Conservation (phyloP, 2,113 vertebrate genomes). For the Oryzias celebensis region DNA sequence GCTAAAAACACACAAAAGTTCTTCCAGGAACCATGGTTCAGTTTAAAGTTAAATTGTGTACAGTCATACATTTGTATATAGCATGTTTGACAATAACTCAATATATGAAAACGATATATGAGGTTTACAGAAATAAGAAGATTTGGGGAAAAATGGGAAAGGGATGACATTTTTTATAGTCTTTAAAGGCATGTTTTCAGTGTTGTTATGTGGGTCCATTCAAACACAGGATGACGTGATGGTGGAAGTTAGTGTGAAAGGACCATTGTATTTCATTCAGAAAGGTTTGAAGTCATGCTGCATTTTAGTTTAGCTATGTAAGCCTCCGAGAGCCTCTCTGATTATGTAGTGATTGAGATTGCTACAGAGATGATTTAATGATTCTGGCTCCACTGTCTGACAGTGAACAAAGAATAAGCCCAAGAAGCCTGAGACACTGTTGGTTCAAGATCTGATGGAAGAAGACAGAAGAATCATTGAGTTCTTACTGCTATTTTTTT, state of each 20-base stretch:
- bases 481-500: neutral
- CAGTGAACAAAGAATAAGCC: neutral
- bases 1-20: too few relatives aligned
- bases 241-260: constrained; percentile 24
- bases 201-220: constrained; percentile 47
- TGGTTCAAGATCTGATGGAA: neutral
- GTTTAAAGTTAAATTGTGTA: too few relatives aligned
- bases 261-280: constrained; percentile 10
- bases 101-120: too few relatives aligned
- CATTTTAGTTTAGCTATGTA: neutral
- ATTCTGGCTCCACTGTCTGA: constrained; percentile 14
- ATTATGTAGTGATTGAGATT: constrained; percentile 35
- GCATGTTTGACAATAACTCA: too few relatives aligned
- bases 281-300: constrained; percentile 11
- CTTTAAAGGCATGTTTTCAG: constrained; percentile 33
- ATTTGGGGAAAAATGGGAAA: neutral
- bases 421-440: neutral
- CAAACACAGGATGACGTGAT: constrained; percentile 38
- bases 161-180: neutral
- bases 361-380: constrained; percentile 26
- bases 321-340: constrained; percentile 8
- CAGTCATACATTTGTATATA: too few relatives aligned
- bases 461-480: constrained; percentile 1
- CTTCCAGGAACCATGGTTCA: too few relatives aligned
- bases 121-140: neutral